Base-by-base conservation (phyloP, 2,888 invertebrate genomes). In the Bhutanitis thaidina region DNA sequence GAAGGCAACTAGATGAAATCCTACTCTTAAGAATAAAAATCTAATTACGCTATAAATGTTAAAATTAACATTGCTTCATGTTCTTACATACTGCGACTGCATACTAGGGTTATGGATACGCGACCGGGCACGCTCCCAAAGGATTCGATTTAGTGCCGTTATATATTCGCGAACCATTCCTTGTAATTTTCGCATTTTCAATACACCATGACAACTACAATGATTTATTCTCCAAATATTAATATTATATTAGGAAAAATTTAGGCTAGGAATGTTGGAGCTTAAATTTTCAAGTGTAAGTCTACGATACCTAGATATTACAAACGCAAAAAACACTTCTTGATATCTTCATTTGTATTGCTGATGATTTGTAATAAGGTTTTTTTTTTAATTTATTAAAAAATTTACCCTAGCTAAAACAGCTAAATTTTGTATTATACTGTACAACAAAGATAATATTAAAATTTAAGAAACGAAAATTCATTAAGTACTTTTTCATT, bases 1-100 rank as follows among this genome's bases (percentile, higher is more conserved):
- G 78, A 89, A 89, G 88, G 88, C 89, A 86, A 82, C 89, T 89
- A 89, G 80, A 89, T 86, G 87, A 86, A 88, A 85, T 80, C 82
- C 89, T 89, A 89, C 89, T 72, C 85, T 88, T 88, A 89, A 71
- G 75, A 82, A 87, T 89, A 87, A 86, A 87, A 86, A 77, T 86
- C 85, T 87, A 88, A 85, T 84, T 88, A 88, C 71, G 67, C 77
- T 86, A 86, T 76, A 73, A 80, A 84, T 84, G 79, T 88, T 89
- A 87, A 86, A 89, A 87, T 88, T 88, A 88, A 87, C 85, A 89
- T 89, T 88, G 89, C 89, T 89, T 88, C 65, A 68, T 74, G 74
- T 80, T 71, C 74, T 80, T 83, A 81, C 62, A 74, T 75, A 80
- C 14, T 47, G 70, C 66, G 65, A 66, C 59, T 61, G 74, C 63